Conservation (phyloP, 2,888 invertebrate species). For the Lacanobia wlatinum region DNA sequence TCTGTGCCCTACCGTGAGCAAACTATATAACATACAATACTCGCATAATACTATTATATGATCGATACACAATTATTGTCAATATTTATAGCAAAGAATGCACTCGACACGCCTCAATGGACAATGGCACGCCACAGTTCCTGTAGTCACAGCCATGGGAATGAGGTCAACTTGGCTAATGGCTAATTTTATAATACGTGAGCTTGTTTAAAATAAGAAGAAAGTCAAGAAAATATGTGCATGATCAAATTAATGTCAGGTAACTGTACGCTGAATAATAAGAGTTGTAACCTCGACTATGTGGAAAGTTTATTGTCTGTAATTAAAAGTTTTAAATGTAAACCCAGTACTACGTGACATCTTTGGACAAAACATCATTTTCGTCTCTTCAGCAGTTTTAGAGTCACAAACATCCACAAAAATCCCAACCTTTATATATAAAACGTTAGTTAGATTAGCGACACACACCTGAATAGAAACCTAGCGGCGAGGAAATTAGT, state of each 20-base stretch:
- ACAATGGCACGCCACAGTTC: constrained; percentile 44
- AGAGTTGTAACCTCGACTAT: not conserved
- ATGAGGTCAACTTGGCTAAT: constrained; percentile 52
- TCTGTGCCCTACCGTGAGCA: constrained; percentile 1
- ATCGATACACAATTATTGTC: constrained; percentile 50
- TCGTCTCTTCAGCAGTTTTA: not conserved
- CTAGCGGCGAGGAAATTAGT: constrained; percentile 46
- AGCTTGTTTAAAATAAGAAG: constrained; percentile 31
- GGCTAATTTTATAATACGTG: constrained; percentile 47
- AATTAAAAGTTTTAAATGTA: not conserved
- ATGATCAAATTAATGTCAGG: constrained; percentile 48
- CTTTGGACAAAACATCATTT: not conserved
- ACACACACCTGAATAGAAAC: constrained; percentile 33
- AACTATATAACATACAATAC: constrained; percentile 20
- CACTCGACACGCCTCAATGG: constrained; percentile 51
- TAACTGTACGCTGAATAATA: constrained; percentile 24
- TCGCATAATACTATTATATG: constrained; percentile 41
- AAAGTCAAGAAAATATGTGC: constrained; percentile 42
- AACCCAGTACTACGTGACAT: not conserved
- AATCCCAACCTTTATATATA: constrained; percentile 1
- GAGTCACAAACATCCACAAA: not conserved
- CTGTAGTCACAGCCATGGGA: constrained; percentile 46
- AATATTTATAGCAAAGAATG: constrained; percentile 57
- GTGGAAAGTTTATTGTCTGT: constrained; percentile 11
- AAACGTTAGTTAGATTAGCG: constrained; percentile 11